Base-by-base conservation (phyloP, 2,888 invertebrate species). In the Pyrocoelia pectoralis region DNA sequence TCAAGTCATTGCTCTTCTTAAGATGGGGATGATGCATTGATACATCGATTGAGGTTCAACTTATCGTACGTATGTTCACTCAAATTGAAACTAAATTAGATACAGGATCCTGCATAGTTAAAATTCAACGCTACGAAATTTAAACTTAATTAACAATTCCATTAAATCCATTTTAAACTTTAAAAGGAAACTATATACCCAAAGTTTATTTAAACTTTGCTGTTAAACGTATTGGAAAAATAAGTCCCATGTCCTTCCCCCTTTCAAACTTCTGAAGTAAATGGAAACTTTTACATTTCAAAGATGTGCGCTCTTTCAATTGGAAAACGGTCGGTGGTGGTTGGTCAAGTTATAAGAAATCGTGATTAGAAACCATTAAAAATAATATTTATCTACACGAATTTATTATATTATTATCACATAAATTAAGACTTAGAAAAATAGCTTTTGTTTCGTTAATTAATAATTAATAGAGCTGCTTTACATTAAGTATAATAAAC, bases 391-490 rank as follows among this genome's bases (percentile, higher is more conserved):
- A n/a, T 24, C 8, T 24, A 24, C 24, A 24, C 24, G n/a, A 33
- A 33, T 33, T 33, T 33, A 33, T 33, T 33, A 33, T 33, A 33
- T 2, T 4, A 33, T 33, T 4, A 33, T 8, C n/a, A 33, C 33
- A 33, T 33, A 33, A 33, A 33, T 33, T 33, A n/a, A 33, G 9
- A 4, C 3, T n/a, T 33, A 33, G 33, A 33, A 33, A 33, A 33
- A 33, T 33, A n/a, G 18, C 17, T 18, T 53, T 41, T 53, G 41
- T 53, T 53, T 15, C 40, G 19, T 50, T 56, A 49, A 56, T 56
- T 56, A 56, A 18, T 56, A 56, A 56, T 56, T 56, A 56, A 56
- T 50, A 48, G 38, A 33, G 12, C 38, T 24, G 40, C 14, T 40
- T 50, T 18, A 24, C 6, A 5, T 6, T 6, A 24, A 15, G 2